phyloP scores from a whole-genome alignment of 1,140 invertebrate genomes.

The Rhizoglyphus robini region DNA sequence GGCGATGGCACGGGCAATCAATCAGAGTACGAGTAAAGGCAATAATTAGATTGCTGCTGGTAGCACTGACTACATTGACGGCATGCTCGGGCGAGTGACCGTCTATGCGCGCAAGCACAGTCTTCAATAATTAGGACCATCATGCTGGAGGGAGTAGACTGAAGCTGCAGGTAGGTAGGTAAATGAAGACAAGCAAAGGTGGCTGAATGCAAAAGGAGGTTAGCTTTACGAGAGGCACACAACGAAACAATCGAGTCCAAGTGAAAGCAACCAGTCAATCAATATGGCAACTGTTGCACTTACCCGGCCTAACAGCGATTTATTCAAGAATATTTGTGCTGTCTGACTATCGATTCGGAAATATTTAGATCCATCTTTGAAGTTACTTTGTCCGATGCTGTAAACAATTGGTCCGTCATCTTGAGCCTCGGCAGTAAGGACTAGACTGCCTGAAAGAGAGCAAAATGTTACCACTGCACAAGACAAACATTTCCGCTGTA shows the following conservation, averaged over 20 bases:
- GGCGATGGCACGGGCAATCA: background rate
- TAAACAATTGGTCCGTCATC: constrained; percentile 47
- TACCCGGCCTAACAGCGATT: constrained; percentile 44
- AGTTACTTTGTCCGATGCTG: constrained; percentile 35
- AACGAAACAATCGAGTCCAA: too few species aligned
- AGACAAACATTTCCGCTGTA: too few species aligned
- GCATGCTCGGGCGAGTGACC: too few species aligned
- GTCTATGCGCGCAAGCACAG: too few species aligned
- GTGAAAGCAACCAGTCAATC: constrained; percentile 5
- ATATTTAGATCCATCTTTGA: constrained; percentile 36
- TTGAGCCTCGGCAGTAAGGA: constrained; percentile 36
- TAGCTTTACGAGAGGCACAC: too few species aligned
- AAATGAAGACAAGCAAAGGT: too few species aligned
- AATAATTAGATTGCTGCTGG: constrained; percentile 2
- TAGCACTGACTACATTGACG: background rate
- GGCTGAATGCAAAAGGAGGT: too few species aligned
- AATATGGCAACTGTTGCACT: background rate
- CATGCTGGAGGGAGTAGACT: too few species aligned
- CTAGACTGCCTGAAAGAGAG: background rate
- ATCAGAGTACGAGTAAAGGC: constrained; percentile 2
- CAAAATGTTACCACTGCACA: too few species aligned
- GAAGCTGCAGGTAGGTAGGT: too few species aligned
- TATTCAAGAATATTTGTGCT: constrained; percentile 52
- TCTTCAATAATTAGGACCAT: too few species aligned
- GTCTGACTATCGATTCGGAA: constrained; percentile 53